Percentiles rank a stretch among this genome's conserved stretches.
phyloP scores from a whole-genome alignment of 2,797 vertebrate genomes.

The Staurois parvus region DNA sequence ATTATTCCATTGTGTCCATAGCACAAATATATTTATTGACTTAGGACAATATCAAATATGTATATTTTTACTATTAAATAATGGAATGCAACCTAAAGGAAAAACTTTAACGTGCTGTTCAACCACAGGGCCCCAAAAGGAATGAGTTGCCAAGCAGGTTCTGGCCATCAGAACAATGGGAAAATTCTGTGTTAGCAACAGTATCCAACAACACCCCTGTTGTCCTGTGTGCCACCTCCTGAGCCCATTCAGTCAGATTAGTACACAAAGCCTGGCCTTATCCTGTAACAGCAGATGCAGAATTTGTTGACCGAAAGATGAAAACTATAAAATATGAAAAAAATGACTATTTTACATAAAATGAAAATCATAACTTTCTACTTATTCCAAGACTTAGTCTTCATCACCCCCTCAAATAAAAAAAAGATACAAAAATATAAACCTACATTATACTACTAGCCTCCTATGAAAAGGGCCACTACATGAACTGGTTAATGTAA shows the following conservation, averaged over 20 bases:
- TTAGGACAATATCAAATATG: background rate
- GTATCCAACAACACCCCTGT: constrained; percentile 44
- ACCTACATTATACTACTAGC: too few relatives aligned
- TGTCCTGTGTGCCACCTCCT: background rate
- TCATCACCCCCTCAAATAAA: too few relatives aligned
- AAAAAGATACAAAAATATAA: too few relatives aligned
- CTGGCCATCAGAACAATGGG: constrained; percentile 6
- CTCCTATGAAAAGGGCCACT: too few relatives aligned
- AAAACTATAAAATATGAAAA: background rate
- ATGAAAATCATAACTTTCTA: background rate
- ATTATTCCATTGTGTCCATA: too few relatives aligned
- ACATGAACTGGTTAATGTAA: too few relatives aligned
- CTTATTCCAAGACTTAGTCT: too few relatives aligned
- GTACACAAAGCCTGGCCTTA: background rate
- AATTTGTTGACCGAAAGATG: background rate
- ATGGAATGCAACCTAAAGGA: background rate
- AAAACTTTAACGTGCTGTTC: too few relatives aligned
- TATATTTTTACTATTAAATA: background rate
- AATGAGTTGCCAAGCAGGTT: constrained; percentile 9
- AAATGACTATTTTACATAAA: background rate
- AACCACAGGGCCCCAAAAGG: background rate
- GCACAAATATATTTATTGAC: background rate
- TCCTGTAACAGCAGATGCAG: background rate
- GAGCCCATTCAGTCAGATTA: background rate
- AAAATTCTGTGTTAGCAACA: constrained; percentile 35